Evolutionary conservation across 2,888 invertebrate genomes (phyloP), one percentile per base, ranked within the genome.

Genomic region (Aphodius sticticus): DNA sequence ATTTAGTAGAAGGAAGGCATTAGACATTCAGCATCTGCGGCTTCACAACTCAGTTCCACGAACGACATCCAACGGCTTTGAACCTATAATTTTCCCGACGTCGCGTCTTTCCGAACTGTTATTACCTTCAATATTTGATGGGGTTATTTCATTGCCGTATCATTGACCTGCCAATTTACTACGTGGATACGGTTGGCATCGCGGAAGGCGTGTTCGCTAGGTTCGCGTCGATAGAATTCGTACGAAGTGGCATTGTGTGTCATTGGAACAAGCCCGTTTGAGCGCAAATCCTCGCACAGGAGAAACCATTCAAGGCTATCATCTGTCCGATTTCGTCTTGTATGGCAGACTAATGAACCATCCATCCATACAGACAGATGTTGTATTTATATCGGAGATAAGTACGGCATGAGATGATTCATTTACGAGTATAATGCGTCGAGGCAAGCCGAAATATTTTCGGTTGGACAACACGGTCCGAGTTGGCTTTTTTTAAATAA

Each of bases 131-230:
- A 53, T 53, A 53, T 53, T 53, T 7, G 1, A 53, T 53, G 6
- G 53, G 53, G 53, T 53, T 53, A 53, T 53, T 53, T 53, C 53
- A 53, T 53, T 53, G 53, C 53, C 53, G 53, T 53, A 53, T 53
- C 53, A 53, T 53, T 53, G 53, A 53, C 53, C 53, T 12, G 53
- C 9, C 53, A 12, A 53, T 53, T 53, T 12, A 12, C 53, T 1
- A 53, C 12, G 12, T 53, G 12, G 53, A 53, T 5, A 53, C 53
- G 53, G 9, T 53, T 53, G 53, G 4, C 53, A 26, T 26, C 26
- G 26, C 26, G 26, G 26, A 26, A 26, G 26, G 53, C 53, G 53
- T 53, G 26, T 26, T 26, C 26, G 26, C 12, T 7, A 53, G 53
- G 53, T 12, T 53, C 12, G 53, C 53, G 12, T 7, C 53, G 7